A percentile compares a stretch with the other conserved stretches of the same genome.
Evolutionary conservation across 2,113 vertebrate genomes (phyloP).

Genomic region (Equus quagga): DNA sequence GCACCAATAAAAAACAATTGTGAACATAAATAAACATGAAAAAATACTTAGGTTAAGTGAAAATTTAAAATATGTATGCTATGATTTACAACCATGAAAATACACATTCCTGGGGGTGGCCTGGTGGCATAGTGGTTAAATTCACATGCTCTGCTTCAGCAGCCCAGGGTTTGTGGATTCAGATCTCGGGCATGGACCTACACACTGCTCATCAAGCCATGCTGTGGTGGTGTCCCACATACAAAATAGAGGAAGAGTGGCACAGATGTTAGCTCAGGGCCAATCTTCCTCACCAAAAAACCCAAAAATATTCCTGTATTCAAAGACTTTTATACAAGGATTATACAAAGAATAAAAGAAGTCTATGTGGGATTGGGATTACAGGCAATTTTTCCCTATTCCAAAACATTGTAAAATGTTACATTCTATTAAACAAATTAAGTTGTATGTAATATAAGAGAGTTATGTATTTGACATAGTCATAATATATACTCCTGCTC

Average conservation of each 20-base stretch:
- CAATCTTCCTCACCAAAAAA: no score
- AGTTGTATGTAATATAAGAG: neutral
- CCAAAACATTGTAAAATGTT: neutral
- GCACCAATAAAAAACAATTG: neutral
- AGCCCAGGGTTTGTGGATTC: no score
- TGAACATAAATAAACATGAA: slow-evolving; percentile 6
- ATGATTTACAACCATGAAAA: slow-evolving; percentile 23
- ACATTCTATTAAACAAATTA: neutral
- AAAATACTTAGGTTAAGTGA: neutral
- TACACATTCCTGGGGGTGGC: neutral
- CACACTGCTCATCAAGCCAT: no score
- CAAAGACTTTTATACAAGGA: neutral
- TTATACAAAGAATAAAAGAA: neutral
- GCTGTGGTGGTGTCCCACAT: no score
- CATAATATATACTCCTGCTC: neutral
- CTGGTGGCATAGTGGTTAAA: no score
- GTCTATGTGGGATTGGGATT: neutral
- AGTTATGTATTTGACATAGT: neutral
- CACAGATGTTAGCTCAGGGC: no score
- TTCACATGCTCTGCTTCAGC: no score
- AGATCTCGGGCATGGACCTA: no score
- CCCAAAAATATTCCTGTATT: neutral
- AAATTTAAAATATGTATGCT: neutral
- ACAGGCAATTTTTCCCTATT: neutral
- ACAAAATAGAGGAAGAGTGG: no score